These are phyloP conservation scores for Sipha flava DNA, from an alignment of 1,140 invertebrate species.

Conservation along the genomic window DNA sequence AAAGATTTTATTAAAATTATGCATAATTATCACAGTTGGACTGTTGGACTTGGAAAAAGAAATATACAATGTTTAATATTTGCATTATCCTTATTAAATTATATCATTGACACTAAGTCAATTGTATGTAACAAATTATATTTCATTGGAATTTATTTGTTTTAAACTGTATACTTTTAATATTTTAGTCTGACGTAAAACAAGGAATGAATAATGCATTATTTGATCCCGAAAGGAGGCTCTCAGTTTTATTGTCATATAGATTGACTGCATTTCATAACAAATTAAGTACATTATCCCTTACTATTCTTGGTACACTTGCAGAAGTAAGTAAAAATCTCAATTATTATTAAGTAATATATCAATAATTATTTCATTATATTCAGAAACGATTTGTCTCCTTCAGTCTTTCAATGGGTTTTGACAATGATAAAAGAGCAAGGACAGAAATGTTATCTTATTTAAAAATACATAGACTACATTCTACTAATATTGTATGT, in stretches of 20 bases:
- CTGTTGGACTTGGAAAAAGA: slow-evolving; percentile 1
- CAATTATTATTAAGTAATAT: background rate
- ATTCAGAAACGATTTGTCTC: slow-evolving; percentile 18
- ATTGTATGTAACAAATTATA: background rate
- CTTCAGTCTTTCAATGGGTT: slow-evolving; percentile 27
- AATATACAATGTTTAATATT: slow-evolving; percentile 23
- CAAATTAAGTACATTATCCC: slow-evolving; percentile 6
- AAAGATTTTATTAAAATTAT: slow-evolving; percentile 17
- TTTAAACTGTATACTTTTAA: background rate
- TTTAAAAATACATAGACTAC: slow-evolving; percentile 10
- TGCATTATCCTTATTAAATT: slow-evolving; percentile 23
- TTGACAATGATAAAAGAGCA: slow-evolving; percentile 20
- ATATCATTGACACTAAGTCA: background rate
- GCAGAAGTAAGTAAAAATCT: slow-evolving; percentile 5
- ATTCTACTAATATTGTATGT: slow-evolving; percentile 25
- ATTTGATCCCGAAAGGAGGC: slow-evolving; percentile 24
- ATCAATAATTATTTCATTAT: background rate
- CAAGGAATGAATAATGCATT: slow-evolving; percentile 6
- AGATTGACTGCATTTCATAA: slow-evolving; percentile 26
- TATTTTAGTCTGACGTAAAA: background rate
- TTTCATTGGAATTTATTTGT: background rate
- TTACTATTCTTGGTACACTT: slow-evolving; percentile 19
- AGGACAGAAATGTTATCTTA: slow-evolving; percentile 26
- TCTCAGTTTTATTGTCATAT: slow-evolving; percentile 15
- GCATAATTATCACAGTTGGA: slow-evolving; percentile 23